Evolutionary conservation across 2,797 vertebrate genomes (phyloP).

Genomic region (Characodon lateralis): DNA sequence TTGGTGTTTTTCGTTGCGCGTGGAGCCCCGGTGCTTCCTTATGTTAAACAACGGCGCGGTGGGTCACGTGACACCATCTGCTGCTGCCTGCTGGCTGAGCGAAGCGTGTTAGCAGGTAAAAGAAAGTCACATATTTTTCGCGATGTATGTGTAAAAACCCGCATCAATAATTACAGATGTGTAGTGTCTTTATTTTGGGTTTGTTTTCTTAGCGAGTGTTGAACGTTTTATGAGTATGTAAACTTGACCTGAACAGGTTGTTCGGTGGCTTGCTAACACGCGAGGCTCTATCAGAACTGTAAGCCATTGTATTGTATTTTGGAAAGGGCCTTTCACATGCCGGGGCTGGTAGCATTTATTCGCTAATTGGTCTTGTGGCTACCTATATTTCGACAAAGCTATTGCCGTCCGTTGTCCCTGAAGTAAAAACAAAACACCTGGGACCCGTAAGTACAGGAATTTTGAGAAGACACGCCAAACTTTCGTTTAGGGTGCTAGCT

Average conservation of each 20-base stretch:
- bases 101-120: constrained; percentile 87
- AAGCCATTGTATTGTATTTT: constrained; percentile 46
- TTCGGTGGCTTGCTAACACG: constrained; percentile 23
- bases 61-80: constrained; percentile 78
- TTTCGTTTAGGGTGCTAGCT: constrained; percentile 28
- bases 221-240: not conserved
- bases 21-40: constrained; percentile 28
- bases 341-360: constrained; percentile 33
- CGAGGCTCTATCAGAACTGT: constrained; percentile 25
- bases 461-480: not conserved
- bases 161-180: rapidly evolving
- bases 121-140: constrained; percentile 36
- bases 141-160: constrained; percentile 3
- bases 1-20: constrained; percentile 26
- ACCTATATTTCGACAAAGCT: constrained; percentile 18
- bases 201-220: not conserved
- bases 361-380: not conserved
- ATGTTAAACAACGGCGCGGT: constrained; percentile 66
- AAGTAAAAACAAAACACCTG: not conserved
- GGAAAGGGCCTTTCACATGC: constrained; percentile 68
- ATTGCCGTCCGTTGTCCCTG: not conserved
- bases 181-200: not conserved
- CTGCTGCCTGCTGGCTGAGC: constrained; percentile 83
- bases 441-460: not conserved
- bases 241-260: not conserved